Evolutionary conservation across 2,113 vertebrate genomes (phyloP).

Genomic region (Oryzias javanicus): DNA sequence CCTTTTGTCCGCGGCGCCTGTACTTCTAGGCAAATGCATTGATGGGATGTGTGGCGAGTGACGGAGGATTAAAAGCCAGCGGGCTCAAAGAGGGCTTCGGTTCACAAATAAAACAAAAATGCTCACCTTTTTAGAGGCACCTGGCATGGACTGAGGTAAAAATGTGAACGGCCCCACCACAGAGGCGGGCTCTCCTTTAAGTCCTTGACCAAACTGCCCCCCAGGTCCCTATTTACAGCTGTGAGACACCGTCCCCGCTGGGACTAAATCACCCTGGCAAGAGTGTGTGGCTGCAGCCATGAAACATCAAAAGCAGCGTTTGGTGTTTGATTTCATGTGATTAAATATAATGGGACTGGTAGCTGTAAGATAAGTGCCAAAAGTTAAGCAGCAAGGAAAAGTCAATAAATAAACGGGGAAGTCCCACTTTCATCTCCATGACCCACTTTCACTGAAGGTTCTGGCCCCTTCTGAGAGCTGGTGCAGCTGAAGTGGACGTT

Average conservation of each 20-base stretch:
- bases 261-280: slow-evolving; percentile 52
- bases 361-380: slow-evolving; percentile 29
- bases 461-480: slow-evolving; percentile 2
- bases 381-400: slow-evolving; percentile 40
- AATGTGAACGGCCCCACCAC: slow-evolving; percentile 38
- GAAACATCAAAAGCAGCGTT: slow-evolving; percentile 54
- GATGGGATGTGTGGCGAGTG: slow-evolving; percentile 71
- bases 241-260: slow-evolving; percentile 35
- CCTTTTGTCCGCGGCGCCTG: slow-evolving; percentile 74
- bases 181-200: slow-evolving; percentile 8
- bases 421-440: slow-evolving; percentile 38
- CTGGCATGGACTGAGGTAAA: slow-evolving; percentile 49
- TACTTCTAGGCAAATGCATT: slow-evolving; percentile 67
- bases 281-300: slow-evolving; percentile 39
- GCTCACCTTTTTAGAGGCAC: slow-evolving; percentile 70
- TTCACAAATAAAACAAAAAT: slow-evolving; percentile 76
- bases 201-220: slow-evolving; percentile 60
- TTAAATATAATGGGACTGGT: slow-evolving; percentile 29
- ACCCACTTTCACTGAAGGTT: slow-evolving; percentile 23
- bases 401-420: slow-evolving; percentile 47
- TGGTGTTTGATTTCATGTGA: slow-evolving; percentile 56
- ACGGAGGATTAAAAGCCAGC: slow-evolving; percentile 69
- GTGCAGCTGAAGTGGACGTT: too few relatives aligned
- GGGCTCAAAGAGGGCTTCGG: slow-evolving; percentile 58
- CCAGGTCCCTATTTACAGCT: slow-evolving; percentile 61